These are phyloP conservation scores for Cynopterus brachyotis DNA, from an alignment of 2,113 vertebrate species.

Conservation along the genomic window DNA sequence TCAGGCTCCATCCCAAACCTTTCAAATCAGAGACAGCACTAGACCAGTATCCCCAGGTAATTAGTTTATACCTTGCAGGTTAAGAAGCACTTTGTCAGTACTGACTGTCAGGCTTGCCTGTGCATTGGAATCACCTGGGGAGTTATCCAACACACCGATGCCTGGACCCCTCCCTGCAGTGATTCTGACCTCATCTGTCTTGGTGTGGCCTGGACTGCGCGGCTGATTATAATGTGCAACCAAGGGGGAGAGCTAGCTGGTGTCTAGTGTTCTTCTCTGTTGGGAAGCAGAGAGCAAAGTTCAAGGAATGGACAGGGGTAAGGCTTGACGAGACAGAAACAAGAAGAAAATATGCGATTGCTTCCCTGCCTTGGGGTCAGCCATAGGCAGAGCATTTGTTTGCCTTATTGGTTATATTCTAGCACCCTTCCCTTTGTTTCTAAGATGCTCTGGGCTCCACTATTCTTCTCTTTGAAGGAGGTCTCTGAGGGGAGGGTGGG, in stretches of 20 bases:
- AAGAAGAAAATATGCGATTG: no score
- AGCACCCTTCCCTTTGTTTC: neutral
- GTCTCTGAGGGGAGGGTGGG: neutral
- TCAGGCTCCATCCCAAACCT: neutral
- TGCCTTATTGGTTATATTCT: neutral
- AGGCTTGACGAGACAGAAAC: neutral
- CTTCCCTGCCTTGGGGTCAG: neutral
- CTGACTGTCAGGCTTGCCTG: neutral
- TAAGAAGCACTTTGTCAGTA: neutral
- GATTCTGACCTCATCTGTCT: neutral
- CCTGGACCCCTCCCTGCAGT: neutral
- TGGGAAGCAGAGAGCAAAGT: no score
- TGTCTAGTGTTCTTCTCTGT: no score
- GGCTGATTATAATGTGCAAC: neutral
- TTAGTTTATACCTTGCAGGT: accelerated
- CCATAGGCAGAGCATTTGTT: accelerated
- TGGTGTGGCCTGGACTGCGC: neutral
- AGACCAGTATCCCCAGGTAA: no score
- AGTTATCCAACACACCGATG: neutral
- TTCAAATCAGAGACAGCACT: neutral
- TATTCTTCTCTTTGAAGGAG: neutral
- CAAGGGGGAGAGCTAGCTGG: neutral
- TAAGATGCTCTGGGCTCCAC: neutral
- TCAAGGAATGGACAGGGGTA: neutral
- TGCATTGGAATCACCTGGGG: neutral